phyloP scores from a whole-genome alignment of 2,797 vertebrate species.

The Tokudaia muenninki region DNA sequence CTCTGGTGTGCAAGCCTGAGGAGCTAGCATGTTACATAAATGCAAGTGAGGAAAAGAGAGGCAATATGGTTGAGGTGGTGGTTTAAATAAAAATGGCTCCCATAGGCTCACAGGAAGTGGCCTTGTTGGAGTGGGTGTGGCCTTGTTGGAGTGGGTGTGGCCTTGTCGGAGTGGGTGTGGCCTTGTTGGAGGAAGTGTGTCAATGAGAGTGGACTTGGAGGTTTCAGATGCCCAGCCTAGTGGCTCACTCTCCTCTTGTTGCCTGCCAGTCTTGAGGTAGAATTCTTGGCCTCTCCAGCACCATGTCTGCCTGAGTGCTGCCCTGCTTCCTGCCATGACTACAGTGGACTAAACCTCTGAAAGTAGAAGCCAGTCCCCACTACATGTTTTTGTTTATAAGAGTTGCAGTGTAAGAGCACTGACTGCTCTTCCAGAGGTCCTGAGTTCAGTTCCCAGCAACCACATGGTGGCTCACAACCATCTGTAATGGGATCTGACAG shows the following conservation, averaged over 20 bases:
- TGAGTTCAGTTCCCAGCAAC: not conserved
- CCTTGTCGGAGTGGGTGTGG: not conserved
- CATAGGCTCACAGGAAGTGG: not conserved
- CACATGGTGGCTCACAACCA: not conserved
- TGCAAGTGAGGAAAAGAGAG: not conserved
- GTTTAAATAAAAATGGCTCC: not conserved
- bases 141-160: not conserved
- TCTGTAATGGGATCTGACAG: not conserved
- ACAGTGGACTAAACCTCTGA: not conserved
- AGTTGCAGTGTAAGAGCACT: not conserved
- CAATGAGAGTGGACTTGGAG: not conserved
- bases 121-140: too few species aligned
- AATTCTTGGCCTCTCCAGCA: not conserved
- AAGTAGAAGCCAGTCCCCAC: not conserved
- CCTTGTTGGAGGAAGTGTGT: not conserved
- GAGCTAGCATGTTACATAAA: not conserved
- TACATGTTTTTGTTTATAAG: not conserved
- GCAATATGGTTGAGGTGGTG: not conserved
- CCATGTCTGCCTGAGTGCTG: not conserved
- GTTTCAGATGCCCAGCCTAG: not conserved
- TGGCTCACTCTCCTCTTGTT: not conserved
- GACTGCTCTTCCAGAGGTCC: not conserved
- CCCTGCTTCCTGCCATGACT: not conserved
- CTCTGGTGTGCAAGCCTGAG: not conserved
- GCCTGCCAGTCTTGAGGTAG: not conserved